These are phyloP conservation scores for Pelagia noctiluca DNA, from an alignment of 30 jellyfish, hydroid and myxozoan genomes.

Conservation along the genomic window DNA sequence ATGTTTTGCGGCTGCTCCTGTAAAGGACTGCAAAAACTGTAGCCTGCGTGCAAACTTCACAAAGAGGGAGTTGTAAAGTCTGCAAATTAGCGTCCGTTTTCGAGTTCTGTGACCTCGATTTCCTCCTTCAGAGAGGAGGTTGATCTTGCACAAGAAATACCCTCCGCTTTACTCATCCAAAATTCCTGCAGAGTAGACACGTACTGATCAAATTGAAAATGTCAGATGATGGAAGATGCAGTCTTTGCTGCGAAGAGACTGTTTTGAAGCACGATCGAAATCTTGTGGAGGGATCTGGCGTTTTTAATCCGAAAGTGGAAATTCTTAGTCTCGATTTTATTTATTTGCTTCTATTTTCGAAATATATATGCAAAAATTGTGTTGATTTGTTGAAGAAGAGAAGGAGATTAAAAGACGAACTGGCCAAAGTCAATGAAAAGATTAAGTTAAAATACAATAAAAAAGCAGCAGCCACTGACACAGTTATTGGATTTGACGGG, in stretches of 20 bases:
- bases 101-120: neutral
- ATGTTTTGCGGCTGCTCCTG: no score
- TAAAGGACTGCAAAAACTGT: no score
- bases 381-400: conserved; percentile 7
- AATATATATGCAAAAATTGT: neutral
- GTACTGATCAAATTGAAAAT: neutral
- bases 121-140: neutral
- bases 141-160: conserved; percentile 19
- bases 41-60: conserved; percentile 42
- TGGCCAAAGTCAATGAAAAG: neutral
- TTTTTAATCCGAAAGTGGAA: conserved; percentile 3
- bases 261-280: conserved; percentile 24
- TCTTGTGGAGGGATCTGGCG: conserved; percentile 46
- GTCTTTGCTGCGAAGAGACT: conserved; percentile 31
- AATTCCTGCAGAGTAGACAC: neutral
- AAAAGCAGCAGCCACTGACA: neutral
- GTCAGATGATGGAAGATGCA: conserved; percentile 13
- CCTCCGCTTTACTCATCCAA: no score
- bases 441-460: neutral
- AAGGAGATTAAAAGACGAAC: conserved; percentile 12
- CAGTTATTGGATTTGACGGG: no score
- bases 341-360: neutral
- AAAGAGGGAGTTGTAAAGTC: conserved; percentile 5
- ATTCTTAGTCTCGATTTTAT: neutral
- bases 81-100: conserved; percentile 11